Evolutionary conservation across 2,797 vertebrate genomes (phyloP).

Genomic region (Hipposideros larvatus): DNA sequence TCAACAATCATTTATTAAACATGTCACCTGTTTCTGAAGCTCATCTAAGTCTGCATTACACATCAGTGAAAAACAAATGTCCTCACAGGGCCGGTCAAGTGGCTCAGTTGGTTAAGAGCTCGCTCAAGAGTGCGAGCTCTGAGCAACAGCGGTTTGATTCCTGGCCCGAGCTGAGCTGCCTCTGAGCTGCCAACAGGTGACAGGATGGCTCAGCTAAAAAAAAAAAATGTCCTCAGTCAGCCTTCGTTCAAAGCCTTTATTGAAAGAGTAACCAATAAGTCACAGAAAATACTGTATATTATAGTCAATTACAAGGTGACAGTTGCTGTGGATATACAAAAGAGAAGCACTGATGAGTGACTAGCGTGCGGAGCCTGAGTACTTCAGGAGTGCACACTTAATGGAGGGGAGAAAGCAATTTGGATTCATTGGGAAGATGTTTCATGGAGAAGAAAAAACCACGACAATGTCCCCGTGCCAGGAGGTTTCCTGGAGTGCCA

Average conservation of each 20-base stretch:
- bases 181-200: too few species aligned
- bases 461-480: background rate
- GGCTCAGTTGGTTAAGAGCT: too few species aligned
- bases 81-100: too few species aligned
- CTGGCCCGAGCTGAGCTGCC: too few species aligned
- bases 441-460: background rate
- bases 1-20: background rate
- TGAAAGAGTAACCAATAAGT: background rate
- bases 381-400: background rate
- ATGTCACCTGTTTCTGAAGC: background rate
- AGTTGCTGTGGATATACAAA: background rate
- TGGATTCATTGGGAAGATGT: background rate
- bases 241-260: background rate
- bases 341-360: background rate
- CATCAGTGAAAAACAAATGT: background rate
- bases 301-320: background rate
- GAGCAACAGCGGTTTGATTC: too few species aligned
- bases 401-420: background rate
- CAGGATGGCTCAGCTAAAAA: too few species aligned
- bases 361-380: background rate
- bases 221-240: background rate
- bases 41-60: background rate
- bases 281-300: background rate
- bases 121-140: too few species aligned
- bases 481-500: background rate